A percentile compares a stretch with the other conserved stretches of the same genome.
phyloP scores from a whole-genome alignment of 1,140 invertebrate genomes.

The Brachionus calyciflorus region DNA sequence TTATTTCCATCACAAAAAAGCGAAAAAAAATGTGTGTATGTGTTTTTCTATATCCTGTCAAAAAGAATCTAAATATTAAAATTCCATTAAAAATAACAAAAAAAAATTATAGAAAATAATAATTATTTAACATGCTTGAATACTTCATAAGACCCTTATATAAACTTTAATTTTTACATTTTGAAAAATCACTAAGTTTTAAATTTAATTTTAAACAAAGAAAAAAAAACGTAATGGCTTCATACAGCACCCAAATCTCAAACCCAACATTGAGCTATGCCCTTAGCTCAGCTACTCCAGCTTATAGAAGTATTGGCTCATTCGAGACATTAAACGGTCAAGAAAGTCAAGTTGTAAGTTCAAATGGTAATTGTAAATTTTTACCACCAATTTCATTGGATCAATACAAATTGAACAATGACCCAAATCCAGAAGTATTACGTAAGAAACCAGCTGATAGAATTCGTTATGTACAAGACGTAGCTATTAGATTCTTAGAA shows the following conservation, averaged over 20 bases:
- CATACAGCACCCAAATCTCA: conserved; percentile 20
- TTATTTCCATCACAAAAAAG: too few species aligned
- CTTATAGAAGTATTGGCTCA: conserved; percentile 14
- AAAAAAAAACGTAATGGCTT: too few species aligned
- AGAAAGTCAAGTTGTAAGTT: neutral
- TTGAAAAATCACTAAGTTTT: conserved; percentile 2
- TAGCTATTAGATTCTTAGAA: conserved; percentile 33
- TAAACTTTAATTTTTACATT: neutral
- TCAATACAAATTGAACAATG: conserved; percentile 45
- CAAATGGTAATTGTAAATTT: conserved; percentile 21
- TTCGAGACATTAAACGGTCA: neutral
- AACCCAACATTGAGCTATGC: neutral
- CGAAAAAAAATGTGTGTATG: too few species aligned
- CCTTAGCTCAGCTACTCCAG: neutral
- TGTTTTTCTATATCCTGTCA: too few species aligned
- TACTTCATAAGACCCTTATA: conserved; percentile 6
- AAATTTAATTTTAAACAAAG: conserved; percentile 5
- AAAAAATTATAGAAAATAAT: too few species aligned
- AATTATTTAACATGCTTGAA: conserved; percentile 7
- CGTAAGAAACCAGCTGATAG: neutral
- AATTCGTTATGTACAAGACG: conserved; percentile 39
- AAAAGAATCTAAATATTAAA: conserved; percentile 33
- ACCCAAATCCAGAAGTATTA: conserved; percentile 46
- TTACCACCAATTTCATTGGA: conserved; percentile 34
- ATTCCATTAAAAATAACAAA: neutral